Evolutionary conservation across 2,888 invertebrate genomes (phyloP).

Genomic region (Arge pagana): DNA sequence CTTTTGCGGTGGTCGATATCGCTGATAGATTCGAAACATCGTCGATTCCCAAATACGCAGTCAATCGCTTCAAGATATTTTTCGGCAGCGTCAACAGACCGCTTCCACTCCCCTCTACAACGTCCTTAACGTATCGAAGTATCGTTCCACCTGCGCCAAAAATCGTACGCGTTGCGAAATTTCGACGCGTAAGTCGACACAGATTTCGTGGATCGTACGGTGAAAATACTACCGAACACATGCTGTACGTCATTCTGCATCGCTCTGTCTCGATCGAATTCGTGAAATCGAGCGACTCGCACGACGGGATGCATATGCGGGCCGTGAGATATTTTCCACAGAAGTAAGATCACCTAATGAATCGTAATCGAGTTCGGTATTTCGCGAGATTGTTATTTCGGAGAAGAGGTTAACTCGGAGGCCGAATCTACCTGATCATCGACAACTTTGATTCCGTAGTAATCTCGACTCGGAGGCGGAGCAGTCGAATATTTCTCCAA

Average conservation of each 20-base stretch:
- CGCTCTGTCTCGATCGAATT: constrained; percentile 38
- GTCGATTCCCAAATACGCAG: constrained; percentile 6
- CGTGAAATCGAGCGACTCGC: constrained; percentile 32
- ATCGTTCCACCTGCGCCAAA: constrained; percentile 13
- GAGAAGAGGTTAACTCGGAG: not conserved
- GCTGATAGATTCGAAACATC: constrained; percentile 21
- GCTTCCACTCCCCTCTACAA: constrained; percentile 10
- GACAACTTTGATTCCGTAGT: constrained; percentile 47
- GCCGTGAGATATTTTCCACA: constrained; percentile 50
- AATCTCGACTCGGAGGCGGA: constrained; percentile 51
- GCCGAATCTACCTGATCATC: constrained; percentile 38
- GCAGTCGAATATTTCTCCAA: constrained; percentile 50
- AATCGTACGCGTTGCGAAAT: not conserved
- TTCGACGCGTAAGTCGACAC: not conserved
- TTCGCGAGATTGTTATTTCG: not conserved
- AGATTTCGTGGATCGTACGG: not conserved
- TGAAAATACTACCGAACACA: constrained; percentile 42
- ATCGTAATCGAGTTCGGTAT: not conserved
- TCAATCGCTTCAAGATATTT: constrained; percentile 13
- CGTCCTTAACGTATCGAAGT: constrained; percentile 4
- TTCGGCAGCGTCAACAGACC: constrained; percentile 20
- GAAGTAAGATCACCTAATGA: not conserved
- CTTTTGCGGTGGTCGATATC: constrained; percentile 16
- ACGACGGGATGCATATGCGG: constrained; percentile 43
- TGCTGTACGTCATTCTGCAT: constrained; percentile 44